phyloP scores from a whole-genome alignment of 2,113 vertebrate genomes.

The Oncorhynchus tshawytscha region DNA sequence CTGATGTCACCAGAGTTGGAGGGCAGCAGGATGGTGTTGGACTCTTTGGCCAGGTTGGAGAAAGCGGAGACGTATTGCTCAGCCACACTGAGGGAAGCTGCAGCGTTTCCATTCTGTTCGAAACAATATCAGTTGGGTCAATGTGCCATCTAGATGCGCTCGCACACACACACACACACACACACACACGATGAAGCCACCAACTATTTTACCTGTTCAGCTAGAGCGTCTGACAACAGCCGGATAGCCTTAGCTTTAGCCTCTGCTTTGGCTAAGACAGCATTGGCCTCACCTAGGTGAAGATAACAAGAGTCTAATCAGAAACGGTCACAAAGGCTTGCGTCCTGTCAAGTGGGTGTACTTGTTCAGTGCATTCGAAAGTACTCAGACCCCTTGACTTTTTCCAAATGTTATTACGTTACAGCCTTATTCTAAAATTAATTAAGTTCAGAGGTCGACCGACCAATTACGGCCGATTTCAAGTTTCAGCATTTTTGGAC shows the following conservation, averaged over 20 bases:
- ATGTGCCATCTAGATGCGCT: background rate
- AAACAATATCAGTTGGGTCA: background rate
- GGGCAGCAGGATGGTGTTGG: slow-evolving; percentile 91
- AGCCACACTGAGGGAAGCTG: slow-evolving; percentile 87
- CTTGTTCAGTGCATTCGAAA: no score
- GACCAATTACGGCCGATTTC: no score
- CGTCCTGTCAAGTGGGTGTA: no score
- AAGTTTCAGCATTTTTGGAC: no score
- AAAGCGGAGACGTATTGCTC: slow-evolving; percentile 94
- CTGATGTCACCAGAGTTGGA: slow-evolving; percentile 84
- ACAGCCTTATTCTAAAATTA: no score
- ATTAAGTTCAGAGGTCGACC: no score
- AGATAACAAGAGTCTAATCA: background rate
- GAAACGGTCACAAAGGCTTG: background rate
- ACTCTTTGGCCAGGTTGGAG: slow-evolving; percentile 92
- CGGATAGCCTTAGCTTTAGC: slow-evolving; percentile 90
- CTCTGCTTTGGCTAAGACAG: slow-evolving; percentile 86
- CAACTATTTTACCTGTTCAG: slow-evolving; percentile 75
- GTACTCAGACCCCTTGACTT: no score
- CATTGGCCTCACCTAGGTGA: slow-evolving; percentile 87
- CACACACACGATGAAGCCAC: background rate
- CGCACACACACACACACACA: background rate
- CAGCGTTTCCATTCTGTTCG: slow-evolving; percentile 82
- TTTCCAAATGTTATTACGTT: no score
- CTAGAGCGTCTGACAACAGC: slow-evolving; percentile 83